Evolutionary conservation across 2,888 invertebrate genomes (phyloP), one percentile per base, ranked within the genome.

Genomic region (Philaethria dido): DNA sequence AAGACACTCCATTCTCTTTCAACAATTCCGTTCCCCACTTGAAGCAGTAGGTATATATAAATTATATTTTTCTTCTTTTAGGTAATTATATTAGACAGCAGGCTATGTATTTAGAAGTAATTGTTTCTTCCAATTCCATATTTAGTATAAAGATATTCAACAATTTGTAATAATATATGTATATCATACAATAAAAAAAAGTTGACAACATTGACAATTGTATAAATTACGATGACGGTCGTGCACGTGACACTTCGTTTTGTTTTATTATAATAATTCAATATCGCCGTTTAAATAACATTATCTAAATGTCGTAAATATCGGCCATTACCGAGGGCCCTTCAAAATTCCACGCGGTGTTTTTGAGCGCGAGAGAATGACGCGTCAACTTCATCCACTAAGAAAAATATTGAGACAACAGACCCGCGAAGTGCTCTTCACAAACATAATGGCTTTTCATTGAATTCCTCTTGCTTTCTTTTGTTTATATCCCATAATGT

Each of bases 321-420:
- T 90, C 84, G 83, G 79, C 88, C 89, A 91, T 89, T 92, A 90
- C 88, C 86, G 84, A 88, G 83, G 74, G 80, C 88, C 85, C 90
- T 89, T 89, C 87, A 89, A 85, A 90, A 91, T 88, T 86, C 88
- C 88, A 83, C 76, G 86, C 90, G 89, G 90, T 78, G 84, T 88
- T 86, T 88, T 89, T 87, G 85, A 89, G 83, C 81, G 80, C 82
- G 81, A 82, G 84, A 82, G 88, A 89, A 87, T 91, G 90, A 90
- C 91, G 84, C 86, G 88, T 89, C 89, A 89, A 87, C 89, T 87
- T 83, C 80, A 83, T 82, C 86, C 83, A 85, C 84, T 73, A 91
- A 91, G 92, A 90, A 92, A 92, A 92, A 92, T 91, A 92, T 92
- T 92, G 91, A 90, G 91, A 91, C 92, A 92, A 89, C 89, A 88